phyloP scores from a whole-genome alignment of 2,797 vertebrate species.

The Anableps anableps region DNA sequence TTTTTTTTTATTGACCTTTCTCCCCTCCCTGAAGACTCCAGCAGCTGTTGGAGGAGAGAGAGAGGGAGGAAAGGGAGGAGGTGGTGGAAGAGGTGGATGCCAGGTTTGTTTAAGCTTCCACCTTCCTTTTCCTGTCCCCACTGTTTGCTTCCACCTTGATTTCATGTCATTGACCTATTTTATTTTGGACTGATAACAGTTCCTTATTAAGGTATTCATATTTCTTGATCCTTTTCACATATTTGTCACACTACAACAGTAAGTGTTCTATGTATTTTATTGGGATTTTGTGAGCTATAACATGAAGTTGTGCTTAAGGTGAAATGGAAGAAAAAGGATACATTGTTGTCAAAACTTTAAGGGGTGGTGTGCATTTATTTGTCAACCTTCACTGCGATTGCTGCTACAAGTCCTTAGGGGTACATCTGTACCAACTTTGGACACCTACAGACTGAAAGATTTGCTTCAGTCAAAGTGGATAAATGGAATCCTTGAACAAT shows the following conservation, averaged over 20 bases:
- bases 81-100: slow-evolving; percentile 90
- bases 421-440: too few relatives aligned
- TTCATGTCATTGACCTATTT: slow-evolving; percentile 44
- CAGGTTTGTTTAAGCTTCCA: slow-evolving; percentile 89
- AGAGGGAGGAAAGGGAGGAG: slow-evolving; percentile 83
- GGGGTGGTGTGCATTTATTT: too few relatives aligned
- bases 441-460: too few relatives aligned
- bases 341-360: background rate
- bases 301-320: background rate
- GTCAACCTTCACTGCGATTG: too few relatives aligned
- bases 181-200: slow-evolving; percentile 45
- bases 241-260: background rate
- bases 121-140: slow-evolving; percentile 54
- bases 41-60: slow-evolving; percentile 94
- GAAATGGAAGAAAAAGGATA: background rate
- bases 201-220: slow-evolving; percentile 43
- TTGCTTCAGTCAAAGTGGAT: too few relatives aligned
- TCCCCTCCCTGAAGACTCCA: slow-evolving; percentile 94
- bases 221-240: background rate
- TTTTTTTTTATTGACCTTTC: slow-evolving; percentile 84
- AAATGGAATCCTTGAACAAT: too few relatives aligned
- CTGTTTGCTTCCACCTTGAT: slow-evolving; percentile 43
- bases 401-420: too few relatives aligned
- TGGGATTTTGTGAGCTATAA: background rate
- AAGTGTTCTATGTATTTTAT: background rate